Percentiles rank a stretch among this genome's conserved stretches.
phyloP scores from a whole-genome alignment of 1,140 invertebrate species.

The Chlorops oryzae region DNA sequence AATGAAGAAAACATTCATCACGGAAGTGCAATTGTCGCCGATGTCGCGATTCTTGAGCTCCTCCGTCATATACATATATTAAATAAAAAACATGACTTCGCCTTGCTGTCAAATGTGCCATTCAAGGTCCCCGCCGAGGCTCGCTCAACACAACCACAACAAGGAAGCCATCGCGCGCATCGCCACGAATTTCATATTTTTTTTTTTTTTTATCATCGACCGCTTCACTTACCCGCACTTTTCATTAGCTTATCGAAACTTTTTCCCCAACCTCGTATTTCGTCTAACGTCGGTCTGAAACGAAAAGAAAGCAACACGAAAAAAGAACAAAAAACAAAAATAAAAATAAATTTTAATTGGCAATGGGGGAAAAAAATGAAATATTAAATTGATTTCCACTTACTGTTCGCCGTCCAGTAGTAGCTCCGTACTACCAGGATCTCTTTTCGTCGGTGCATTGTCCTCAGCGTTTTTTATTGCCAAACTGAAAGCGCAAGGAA shows the following conservation, averaged over 20 bases:
- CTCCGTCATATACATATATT: no score
- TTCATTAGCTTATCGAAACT: conserved; percentile 95
- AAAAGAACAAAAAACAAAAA: background rate
- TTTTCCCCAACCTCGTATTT: conserved; percentile 89
- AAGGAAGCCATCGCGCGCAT: no score
- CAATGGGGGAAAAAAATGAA: background rate
- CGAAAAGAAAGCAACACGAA: conserved; percentile 21
- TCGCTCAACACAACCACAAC: no score
- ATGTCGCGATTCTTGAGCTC: no score
- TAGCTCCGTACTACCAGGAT: conserved; percentile 55
- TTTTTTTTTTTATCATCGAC: background rate
- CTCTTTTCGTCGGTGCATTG: conserved; percentile 57
- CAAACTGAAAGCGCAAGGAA: conserved; percentile 49
- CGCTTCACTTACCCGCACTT: conserved; percentile 63
- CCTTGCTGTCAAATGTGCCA: no score
- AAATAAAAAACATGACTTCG: no score
- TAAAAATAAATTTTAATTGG: background rate
- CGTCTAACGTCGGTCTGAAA: conserved; percentile 81
- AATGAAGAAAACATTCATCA: no score
- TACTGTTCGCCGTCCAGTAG: conserved; percentile 59
- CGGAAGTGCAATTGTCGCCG: no score
- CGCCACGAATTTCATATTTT: background rate
- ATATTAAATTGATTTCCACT: conserved; percentile 42
- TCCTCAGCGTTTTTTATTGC: conserved; percentile 60
- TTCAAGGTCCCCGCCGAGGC: no score